phyloP scores from a whole-genome alignment of 2,797 vertebrate genomes.

The Thripadectes ignobilis region DNA sequence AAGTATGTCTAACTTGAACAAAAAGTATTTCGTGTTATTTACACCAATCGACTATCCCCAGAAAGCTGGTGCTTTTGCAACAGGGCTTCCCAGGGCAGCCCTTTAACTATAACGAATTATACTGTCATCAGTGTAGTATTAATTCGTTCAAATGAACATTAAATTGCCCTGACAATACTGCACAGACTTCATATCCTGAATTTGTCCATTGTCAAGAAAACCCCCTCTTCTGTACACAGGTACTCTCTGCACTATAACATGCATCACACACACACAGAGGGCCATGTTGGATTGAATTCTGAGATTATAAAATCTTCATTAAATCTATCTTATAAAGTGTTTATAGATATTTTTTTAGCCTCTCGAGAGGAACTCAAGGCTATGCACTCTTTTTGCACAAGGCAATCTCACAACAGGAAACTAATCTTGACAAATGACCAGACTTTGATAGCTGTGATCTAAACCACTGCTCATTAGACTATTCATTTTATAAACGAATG shows the following conservation, averaged over 20 bases:
- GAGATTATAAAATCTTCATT: constrained; percentile 30
- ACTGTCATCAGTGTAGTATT: neutral
- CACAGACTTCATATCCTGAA: neutral
- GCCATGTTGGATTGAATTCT: neutral
- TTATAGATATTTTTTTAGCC: constrained; percentile 32
- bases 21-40: neutral
- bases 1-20: neutral
- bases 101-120: neutral
- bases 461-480: constrained; percentile 69
- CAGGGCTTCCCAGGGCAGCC: neutral
- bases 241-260: neutral
- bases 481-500: constrained; percentile 60
- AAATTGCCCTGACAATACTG: neutral
- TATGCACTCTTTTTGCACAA: constrained; percentile 32
- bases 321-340: neutral
- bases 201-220: neutral
- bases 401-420: constrained; percentile 66
- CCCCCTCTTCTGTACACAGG: neutral
- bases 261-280: too few species aligned
- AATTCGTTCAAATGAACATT: neutral
- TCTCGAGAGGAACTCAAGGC: constrained; percentile 28
- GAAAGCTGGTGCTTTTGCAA: neutral
- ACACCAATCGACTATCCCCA: neutral
- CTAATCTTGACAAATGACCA: constrained; percentile 70
- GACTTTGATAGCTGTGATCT: constrained; percentile 68